Conservation (phyloP, 2,797 vertebrate species). For the Octomys mimax region DNA sequence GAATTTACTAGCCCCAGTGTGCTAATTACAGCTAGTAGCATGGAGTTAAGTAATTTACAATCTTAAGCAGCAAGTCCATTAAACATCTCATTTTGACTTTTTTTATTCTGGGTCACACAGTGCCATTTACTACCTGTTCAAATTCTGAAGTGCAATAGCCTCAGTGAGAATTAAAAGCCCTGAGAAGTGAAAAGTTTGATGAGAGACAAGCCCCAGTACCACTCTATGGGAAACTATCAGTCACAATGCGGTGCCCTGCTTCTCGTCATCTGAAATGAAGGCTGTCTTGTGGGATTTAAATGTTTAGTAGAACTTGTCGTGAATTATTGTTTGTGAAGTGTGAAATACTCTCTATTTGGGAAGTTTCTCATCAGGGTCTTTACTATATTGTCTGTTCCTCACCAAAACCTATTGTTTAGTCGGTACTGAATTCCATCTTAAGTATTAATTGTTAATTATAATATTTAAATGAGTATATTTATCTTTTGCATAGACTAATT, state of each 20-base stretch:
- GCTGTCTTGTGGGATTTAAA: conserved; percentile 44
- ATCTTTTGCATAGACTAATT: neutral
- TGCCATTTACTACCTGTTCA: conserved; percentile 71
- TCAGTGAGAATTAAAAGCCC: conserved; percentile 20
- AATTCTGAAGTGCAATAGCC: conserved; percentile 52
- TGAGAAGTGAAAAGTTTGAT: neutral
- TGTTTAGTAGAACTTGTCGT: conserved; percentile 52
- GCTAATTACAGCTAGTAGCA: conserved; percentile 33
- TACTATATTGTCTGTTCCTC: neutral
- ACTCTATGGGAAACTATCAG: conserved; percentile 51
- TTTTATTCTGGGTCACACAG: conserved; percentile 70
- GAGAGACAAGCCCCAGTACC: conserved; percentile 39
- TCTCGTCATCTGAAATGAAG: conserved; percentile 28
- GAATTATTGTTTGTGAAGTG: conserved; percentile 39
- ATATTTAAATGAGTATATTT: conserved; percentile 37
- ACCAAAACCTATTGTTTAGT: neutral
- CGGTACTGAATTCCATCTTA: neutral
- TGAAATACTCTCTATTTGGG: conserved; percentile 11
- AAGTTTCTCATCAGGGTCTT: conserved; percentile 27
- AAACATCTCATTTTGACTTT: conserved; percentile 70
- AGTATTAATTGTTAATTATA: neutral
- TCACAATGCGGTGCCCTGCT: conserved; percentile 50
- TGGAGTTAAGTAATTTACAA: conserved; percentile 48
- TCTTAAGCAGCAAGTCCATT: conserved; percentile 71
- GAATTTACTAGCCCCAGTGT: conserved; percentile 58